These are phyloP conservation scores for Malacoctenus gilli DNA, from an alignment of 2,797 vertebrate genomes.

Conservation along the genomic window DNA sequence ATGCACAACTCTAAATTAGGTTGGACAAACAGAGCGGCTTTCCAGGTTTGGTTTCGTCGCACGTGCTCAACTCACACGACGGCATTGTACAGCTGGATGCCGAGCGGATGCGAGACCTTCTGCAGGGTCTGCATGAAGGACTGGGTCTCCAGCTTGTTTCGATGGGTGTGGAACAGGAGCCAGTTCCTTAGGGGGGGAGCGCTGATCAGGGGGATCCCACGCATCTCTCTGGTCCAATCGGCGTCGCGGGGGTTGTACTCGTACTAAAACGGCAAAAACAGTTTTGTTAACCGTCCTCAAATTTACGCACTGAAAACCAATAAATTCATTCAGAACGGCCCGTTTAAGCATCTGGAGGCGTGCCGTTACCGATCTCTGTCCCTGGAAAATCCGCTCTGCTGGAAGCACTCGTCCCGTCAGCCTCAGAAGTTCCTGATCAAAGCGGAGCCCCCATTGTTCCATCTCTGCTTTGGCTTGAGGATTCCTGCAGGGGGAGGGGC, in stretches of 20 bases:
- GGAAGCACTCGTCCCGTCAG: constrained; percentile 88
- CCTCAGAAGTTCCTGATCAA: constrained; percentile 86
- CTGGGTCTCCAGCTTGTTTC: constrained; percentile 82
- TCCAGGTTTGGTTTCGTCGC: too few species aligned
- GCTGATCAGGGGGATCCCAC: constrained; percentile 82
- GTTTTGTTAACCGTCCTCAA: too few species aligned
- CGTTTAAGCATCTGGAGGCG: too few species aligned
- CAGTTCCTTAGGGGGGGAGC: constrained; percentile 84
- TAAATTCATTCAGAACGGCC: too few species aligned
- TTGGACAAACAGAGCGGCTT: not conserved
- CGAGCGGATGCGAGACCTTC: constrained; percentile 86
- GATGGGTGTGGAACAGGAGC: constrained; percentile 85
- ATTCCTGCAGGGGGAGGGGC: constrained; percentile 75
- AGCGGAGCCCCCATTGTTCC: constrained; percentile 89
- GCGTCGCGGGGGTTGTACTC: constrained; percentile 85
- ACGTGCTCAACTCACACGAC: constrained; percentile 88
- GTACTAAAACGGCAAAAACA: constrained; percentile 77
- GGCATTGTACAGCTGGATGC: constrained; percentile 83
- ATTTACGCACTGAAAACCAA: too few species aligned
- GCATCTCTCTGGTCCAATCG: constrained; percentile 92
- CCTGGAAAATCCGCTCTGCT: constrained; percentile 88
- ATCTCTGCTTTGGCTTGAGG: constrained; percentile 86
- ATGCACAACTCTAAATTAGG: too few species aligned
- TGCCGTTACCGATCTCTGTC: constrained; percentile 67
- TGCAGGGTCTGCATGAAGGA: constrained; percentile 83